Conservation (phyloP, 2,888 invertebrate species). For the Doris montereyensis region DNA sequence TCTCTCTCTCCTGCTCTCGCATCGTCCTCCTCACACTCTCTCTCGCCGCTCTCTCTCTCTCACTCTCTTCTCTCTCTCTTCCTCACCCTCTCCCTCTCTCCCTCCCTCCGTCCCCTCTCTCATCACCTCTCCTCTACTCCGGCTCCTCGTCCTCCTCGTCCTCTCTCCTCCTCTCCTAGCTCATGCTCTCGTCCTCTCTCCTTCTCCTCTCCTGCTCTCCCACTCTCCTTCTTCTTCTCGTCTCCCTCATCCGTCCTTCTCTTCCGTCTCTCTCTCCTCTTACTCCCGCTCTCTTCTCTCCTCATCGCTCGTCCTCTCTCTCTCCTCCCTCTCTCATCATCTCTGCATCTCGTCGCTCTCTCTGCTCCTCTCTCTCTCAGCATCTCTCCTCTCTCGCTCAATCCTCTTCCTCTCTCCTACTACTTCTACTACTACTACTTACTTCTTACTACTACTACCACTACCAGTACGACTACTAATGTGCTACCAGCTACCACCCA, state of each 20-base stretch:
- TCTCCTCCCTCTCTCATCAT: not conserved
- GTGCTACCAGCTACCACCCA: too few relatives aligned
- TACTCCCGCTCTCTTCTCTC: not conserved
- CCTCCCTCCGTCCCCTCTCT: not conserved
- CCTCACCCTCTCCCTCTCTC: not conserved
- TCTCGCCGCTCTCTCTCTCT: not conserved
- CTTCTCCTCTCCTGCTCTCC: not conserved
- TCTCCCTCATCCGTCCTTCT: not conserved
- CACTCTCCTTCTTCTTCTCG: not conserved
- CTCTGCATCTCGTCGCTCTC: not conserved
- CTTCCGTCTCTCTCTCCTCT: not conserved
- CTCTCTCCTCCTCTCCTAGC: conserved; percentile 10
- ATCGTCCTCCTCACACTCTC: conserved; percentile 13
- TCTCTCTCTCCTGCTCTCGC: conserved; percentile 25
- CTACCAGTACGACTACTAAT: too few relatives aligned
- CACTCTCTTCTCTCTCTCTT: not conserved
- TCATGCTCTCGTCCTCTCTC: not conserved
- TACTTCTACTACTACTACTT: too few relatives aligned
- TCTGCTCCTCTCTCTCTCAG: conserved; percentile 4
- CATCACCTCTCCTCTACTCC: conserved; percentile 12
- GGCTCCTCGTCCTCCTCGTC: conserved; percentile 1
- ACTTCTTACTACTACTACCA: too few relatives aligned
- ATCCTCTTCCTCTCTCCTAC: conserved; percentile 14
- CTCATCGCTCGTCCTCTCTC: not conserved
- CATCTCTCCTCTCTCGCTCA: conserved; percentile 22